Conservation (phyloP, 2,113 vertebrate genomes). For the Cryptoleucopteryx plumbea region DNA sequence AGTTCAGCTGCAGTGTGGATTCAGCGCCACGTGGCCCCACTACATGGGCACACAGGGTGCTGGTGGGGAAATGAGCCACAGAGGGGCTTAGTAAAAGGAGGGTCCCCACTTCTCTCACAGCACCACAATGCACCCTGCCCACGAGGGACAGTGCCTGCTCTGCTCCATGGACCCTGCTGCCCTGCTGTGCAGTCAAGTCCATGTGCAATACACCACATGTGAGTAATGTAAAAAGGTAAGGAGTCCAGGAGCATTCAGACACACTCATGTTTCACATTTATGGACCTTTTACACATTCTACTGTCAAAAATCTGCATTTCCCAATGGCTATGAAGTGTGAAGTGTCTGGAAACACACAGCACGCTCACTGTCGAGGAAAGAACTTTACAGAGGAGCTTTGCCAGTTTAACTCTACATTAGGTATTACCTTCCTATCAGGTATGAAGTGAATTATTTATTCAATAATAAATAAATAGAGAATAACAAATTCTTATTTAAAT, state of each 20-base stretch:
- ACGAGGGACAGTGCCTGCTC: fast-evolving
- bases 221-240: background rate
- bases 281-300: background rate
- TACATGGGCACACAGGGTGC: fast-evolving
- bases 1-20: background rate
- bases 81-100: background rate
- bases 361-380: fast-evolving
- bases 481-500: background rate
- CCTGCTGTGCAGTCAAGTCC: fast-evolving
- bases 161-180: fast-evolving
- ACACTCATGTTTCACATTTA: background rate
- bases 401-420: background rate
- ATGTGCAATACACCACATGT: fast-evolving
- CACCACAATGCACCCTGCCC: fast-evolving
- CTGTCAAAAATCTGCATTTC: background rate
- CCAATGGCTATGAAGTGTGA: background rate
- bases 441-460: background rate
- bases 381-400: background rate
- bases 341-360: background rate
- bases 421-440: background rate
- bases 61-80: background rate
- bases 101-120: fast-evolving
- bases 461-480: background rate
- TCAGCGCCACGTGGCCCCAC: fast-evolving
- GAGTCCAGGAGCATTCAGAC: background rate